Percentiles rank a stretch among this genome's conserved stretches.
These are phyloP conservation scores for Megastigmus dorsalis DNA, from an alignment of 2,888 invertebrate genomes.

Conservation along the genomic window DNA sequence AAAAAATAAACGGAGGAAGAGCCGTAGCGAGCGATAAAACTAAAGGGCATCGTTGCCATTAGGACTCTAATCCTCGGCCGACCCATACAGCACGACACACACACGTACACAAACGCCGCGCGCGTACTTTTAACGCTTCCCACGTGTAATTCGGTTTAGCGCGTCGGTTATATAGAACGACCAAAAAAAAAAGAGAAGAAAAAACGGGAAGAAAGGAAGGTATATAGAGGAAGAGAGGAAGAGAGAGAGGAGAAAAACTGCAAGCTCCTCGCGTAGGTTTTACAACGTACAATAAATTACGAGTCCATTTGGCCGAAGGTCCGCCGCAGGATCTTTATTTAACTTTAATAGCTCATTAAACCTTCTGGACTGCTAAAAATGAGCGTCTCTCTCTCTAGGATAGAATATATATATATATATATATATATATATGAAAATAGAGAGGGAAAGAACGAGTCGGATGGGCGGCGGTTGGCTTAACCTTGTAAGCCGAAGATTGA, in stretches of 20 bases:
- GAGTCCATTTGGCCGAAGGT: background rate
- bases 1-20: background rate
- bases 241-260: slow-evolving; percentile 1
- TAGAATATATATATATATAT: too few species aligned
- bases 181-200: background rate
- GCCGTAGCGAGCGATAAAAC: too few species aligned
- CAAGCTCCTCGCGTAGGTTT: slow-evolving; percentile 3
- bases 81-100: background rate
- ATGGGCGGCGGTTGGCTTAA: too few species aligned
- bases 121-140: slow-evolving; percentile 3
- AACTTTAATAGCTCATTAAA: slow-evolving; percentile 41
- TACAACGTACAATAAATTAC: slow-evolving; percentile 20
- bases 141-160: background rate
- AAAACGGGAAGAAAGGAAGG: background rate
- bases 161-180: too few species aligned
- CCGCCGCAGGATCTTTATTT: slow-evolving; percentile 25
- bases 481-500: too few species aligned
- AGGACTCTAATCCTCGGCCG: slow-evolving; percentile 19
- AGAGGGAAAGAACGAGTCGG: too few species aligned
- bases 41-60: slow-evolving; percentile 24
- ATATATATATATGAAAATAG: too few species aligned
- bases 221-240: background rate
- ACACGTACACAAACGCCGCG: too few species aligned
- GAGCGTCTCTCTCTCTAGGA: background rate
- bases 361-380: background rate